These are phyloP conservation scores for Bovichtus variegatus DNA, from an alignment of 2,797 vertebrate genomes.

Conservation along the genomic window DNA sequence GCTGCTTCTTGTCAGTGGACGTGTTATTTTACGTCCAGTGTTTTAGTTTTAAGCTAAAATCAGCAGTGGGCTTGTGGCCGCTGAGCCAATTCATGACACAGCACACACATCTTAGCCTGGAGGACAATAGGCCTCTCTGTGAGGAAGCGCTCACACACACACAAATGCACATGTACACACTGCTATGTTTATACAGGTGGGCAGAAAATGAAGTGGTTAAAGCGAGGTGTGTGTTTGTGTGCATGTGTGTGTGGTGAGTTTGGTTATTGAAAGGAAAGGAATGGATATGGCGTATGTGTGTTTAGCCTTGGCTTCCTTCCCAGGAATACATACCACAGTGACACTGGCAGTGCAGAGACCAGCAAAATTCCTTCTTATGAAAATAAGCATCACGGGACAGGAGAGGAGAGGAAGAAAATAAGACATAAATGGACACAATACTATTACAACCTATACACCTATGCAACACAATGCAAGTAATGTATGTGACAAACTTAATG, in stretches of 20 bases:
- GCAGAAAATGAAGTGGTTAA: conserved; percentile 68
- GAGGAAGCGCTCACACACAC: conserved; percentile 57
- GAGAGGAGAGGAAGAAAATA: conserved; percentile 25
- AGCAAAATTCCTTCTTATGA: conserved; percentile 80
- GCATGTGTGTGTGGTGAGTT: conserved; percentile 41
- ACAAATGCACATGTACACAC: conserved; percentile 58
- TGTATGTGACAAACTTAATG: neutral
- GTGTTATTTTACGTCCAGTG: conserved; percentile 72
- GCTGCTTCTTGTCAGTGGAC: conserved; percentile 62
- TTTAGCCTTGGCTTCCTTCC: conserved; percentile 76
- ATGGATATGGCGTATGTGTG: conserved; percentile 75
- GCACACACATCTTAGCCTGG: conserved; percentile 62
- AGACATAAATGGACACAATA: neutral
- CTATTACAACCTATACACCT: neutral
- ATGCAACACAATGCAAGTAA: neutral
- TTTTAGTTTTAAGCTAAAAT: conserved; percentile 77
- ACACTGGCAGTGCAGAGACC: conserved; percentile 72
- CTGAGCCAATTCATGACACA: conserved; percentile 77
- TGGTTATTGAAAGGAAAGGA: conserved; percentile 77
- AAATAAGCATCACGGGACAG: conserved; percentile 78
- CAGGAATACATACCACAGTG: conserved; percentile 76
- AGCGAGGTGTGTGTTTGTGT: conserved; percentile 50
- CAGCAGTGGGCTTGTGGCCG: conserved; percentile 70
- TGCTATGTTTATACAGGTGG: conserved; percentile 83
- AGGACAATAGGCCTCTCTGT: conserved; percentile 79